A percentile compares a stretch with the other conserved stretches of the same genome.
Conservation (phyloP, 2,113 vertebrate genomes). For the Anolis sagrei region DNA sequence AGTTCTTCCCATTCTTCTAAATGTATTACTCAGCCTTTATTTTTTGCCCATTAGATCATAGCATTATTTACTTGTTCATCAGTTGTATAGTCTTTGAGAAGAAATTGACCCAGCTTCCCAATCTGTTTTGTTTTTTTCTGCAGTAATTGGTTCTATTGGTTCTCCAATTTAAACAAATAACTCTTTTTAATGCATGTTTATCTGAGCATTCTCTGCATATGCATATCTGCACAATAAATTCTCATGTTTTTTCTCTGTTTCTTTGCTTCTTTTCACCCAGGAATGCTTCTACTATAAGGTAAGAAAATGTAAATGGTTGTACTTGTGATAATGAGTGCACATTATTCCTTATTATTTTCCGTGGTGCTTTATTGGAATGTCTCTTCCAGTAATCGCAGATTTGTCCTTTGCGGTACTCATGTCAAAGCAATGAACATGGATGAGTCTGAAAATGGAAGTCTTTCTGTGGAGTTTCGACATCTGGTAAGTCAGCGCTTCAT, state of each 20-base stretch:
- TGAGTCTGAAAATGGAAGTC: slow-evolving; percentile 91
- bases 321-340: neutral
- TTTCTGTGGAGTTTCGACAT: slow-evolving; percentile 95
- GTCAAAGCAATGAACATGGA: slow-evolving; percentile 97
- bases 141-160: too few species aligned
- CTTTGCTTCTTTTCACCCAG: slow-evolving; percentile 71
- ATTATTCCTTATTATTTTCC: neutral
- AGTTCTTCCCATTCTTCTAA: too few species aligned
- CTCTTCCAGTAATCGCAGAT: slow-evolving; percentile 87
- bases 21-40: too few species aligned
- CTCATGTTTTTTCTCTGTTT: slow-evolving; percentile 48
- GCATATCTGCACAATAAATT: slow-evolving; percentile 18
- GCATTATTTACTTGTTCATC: too few species aligned
- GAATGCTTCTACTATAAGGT: slow-evolving; percentile 94
- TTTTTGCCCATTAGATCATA: neutral
- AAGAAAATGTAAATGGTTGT: slow-evolving; percentile 61
- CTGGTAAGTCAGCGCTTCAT: slow-evolving; percentile 79
- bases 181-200: neutral
- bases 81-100: too few species aligned
- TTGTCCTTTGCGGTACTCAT: slow-evolving; percentile 93
- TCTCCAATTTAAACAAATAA: too few species aligned
- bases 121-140: too few species aligned
- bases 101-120: too few species aligned
- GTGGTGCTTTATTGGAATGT: slow-evolving; percentile 39
- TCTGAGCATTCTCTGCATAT: neutral